Percentiles rank a stretch among this genome's conserved stretches.
Conservation (phyloP, 2,888 invertebrate genomes). For the Folsomia manolachei region DNA sequence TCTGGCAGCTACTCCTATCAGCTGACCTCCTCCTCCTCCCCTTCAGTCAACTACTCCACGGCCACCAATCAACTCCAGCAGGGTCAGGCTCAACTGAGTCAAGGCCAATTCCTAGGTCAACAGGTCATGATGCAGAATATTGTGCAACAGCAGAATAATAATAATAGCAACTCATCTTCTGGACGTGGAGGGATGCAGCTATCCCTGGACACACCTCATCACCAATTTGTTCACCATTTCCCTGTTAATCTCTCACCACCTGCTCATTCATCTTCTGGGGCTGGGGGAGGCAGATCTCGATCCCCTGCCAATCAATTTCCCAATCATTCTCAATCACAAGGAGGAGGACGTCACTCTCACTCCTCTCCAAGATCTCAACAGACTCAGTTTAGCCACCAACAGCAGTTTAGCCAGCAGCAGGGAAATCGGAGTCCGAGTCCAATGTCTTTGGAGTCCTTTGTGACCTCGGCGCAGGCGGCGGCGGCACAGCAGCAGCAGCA, state of each 20-base stretch:
- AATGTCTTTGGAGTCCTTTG: background rate
- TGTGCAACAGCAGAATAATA: conserved; percentile 9
- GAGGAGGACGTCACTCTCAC: no score
- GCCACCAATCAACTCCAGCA: background rate
- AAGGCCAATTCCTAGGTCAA: conserved; percentile 10
- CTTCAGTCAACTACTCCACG: background rate
- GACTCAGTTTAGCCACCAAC: background rate
- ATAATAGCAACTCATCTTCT: no score
- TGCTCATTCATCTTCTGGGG: no score
- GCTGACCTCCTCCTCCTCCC: background rate
- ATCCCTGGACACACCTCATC: conserved; percentile 1
- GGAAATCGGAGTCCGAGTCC: background rate
- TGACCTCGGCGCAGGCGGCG: background rate
- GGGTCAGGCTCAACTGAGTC: conserved; percentile 10
- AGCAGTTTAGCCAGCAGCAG: background rate
- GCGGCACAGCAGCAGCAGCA: background rate
- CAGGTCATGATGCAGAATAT: conserved; percentile 15
- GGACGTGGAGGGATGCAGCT: background rate
- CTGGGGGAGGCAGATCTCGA: no score
- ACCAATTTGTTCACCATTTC: conserved; percentile 5
- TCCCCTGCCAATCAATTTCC: no score
- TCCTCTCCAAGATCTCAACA: no score
- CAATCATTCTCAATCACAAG: background rate
- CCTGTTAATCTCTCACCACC: conserved; percentile 11
- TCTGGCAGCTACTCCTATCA: no score